A percentile compares a stretch with the other conserved stretches of the same genome.
These are phyloP conservation scores for Hanleya hanleyi DNA, from an alignment of 2,888 invertebrate genomes.

Conservation along the genomic window DNA sequence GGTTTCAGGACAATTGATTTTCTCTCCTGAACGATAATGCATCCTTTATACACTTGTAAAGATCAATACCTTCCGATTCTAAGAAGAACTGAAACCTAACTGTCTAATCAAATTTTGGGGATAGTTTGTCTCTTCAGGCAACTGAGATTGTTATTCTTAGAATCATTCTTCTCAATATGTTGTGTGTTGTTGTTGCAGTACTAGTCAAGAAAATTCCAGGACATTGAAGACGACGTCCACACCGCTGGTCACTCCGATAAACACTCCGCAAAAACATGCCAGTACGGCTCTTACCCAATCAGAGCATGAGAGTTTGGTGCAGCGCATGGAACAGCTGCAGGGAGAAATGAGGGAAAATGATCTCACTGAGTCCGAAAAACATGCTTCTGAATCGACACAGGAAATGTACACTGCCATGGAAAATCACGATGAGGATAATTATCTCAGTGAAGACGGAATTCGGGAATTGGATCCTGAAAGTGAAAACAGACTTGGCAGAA, in stretches of 20 bases:
- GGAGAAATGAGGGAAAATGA: not conserved
- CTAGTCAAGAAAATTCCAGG: too few relatives aligned
- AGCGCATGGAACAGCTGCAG: not conserved
- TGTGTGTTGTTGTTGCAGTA: too few relatives aligned
- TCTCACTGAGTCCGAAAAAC: not conserved
- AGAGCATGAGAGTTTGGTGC: not conserved
- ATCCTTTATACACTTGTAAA: too few relatives aligned
- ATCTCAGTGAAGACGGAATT: not conserved
- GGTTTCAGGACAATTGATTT: too few relatives aligned
- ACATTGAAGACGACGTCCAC: conserved; percentile 11
- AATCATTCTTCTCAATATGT: too few relatives aligned
- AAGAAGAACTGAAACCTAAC: too few relatives aligned
- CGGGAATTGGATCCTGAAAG: not conserved
- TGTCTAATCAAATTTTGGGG: too few relatives aligned
- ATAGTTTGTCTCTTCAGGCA: too few relatives aligned
- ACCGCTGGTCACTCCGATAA: conserved; percentile 8
- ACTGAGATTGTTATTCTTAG: too few relatives aligned
- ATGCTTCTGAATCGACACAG: not conserved
- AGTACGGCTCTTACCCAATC: not conserved
- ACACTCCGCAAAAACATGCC: conserved; percentile 3
- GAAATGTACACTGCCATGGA: not conserved
- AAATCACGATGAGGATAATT: not conserved
- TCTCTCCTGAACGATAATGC: too few relatives aligned
- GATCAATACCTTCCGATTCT: too few relatives aligned
- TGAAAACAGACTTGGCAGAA: not conserved